Evolutionary conservation across 2,888 invertebrate species (phyloP).

Genomic region (Alviniconcha strummeri): DNA sequence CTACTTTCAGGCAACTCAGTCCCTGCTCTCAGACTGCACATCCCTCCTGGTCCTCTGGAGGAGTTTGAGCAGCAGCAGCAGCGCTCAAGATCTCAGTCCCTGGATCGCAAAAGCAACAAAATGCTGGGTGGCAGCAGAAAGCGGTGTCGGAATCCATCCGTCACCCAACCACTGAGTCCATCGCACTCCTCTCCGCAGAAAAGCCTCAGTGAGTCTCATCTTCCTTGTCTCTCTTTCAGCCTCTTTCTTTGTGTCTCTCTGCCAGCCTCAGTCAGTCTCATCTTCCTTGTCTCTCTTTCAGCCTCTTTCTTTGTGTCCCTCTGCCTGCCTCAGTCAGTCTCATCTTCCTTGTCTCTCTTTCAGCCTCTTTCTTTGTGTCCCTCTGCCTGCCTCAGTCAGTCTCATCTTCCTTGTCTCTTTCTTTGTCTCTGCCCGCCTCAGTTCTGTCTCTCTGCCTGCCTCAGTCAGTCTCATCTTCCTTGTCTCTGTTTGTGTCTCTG

Average conservation of each 20-base stretch:
- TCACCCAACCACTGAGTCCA: slow-evolving; percentile 43
- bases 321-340: slow-evolving; percentile 40
- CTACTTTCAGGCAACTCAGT: slow-evolving; percentile 25
- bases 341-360: not conserved
- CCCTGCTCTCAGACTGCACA: not conserved
- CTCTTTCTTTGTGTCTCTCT: not conserved
- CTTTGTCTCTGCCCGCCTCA: no score
- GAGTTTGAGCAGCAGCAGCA: not conserved
- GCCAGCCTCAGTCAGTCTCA: no score
- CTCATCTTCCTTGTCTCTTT: no score
- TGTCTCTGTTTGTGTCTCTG: not conserved
- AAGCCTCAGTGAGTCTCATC: slow-evolving; percentile 42
- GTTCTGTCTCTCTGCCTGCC: not conserved
- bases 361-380: not conserved
- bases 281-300: no score
- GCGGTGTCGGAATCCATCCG: slow-evolving; percentile 39
- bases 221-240: not conserved
- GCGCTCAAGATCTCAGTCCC: slow-evolving; percentile 25
- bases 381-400: no score
- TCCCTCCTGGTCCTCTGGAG: not conserved
- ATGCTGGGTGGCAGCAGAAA: slow-evolving; percentile 32
- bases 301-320: no score
- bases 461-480: slow-evolving; percentile 38
- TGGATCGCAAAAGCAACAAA: not conserved
- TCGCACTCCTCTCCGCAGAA: slow-evolving; percentile 46